Evolutionary conservation across 2,888 invertebrate genomes (phyloP), one percentile per base, ranked within the genome.

Genomic region (Drosophila kuntzei): DNA sequence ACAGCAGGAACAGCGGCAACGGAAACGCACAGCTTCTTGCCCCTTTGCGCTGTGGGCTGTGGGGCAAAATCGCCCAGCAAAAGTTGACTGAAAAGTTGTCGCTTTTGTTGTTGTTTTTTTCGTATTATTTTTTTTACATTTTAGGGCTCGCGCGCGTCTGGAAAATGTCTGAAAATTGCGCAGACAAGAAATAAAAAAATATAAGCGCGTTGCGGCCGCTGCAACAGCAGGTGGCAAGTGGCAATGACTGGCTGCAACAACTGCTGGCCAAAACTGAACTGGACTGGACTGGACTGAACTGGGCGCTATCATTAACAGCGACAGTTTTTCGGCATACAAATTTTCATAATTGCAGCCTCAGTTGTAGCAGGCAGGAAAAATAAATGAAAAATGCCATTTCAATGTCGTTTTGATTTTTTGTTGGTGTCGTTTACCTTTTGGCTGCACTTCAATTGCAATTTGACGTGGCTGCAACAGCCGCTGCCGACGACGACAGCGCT

Each of bases 361-460:
- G 39, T 41, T 32, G 34, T 29, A 8, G 9, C 50, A 18, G 16
- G 41, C 57, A 70, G 50, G 65, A 68, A 76, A 88, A 84, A 80
- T 77, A 78, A 79, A 85, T 81, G 83, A 79, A 84, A 90, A 90
- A 86, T 89, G 87, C 89, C 87, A 85, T 89, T 90, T 90, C 88
- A 90, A 90, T 89, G 90, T 89, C 87, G 90, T 75, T 79, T 78
- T 77, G 77, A 74, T 76, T 71, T 82, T 71, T 76, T 71, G 86
- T 69, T 83, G 80, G 88, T 87, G 89, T 89, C 89, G 80, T 90
- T 90, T 89, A 90, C 89, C 89, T 89, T 89, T 89, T 86, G 87
- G 81, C 76, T 82, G 84, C 84, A 87, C 83, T 83, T 84, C 87
- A 86, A 79, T 81, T 87, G 84, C 84, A 84, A 85, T 88, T 88